These are phyloP conservation scores for Spisula subtruncata DNA, from an alignment of 2,888 invertebrate genomes.

Conservation along the genomic window DNA sequence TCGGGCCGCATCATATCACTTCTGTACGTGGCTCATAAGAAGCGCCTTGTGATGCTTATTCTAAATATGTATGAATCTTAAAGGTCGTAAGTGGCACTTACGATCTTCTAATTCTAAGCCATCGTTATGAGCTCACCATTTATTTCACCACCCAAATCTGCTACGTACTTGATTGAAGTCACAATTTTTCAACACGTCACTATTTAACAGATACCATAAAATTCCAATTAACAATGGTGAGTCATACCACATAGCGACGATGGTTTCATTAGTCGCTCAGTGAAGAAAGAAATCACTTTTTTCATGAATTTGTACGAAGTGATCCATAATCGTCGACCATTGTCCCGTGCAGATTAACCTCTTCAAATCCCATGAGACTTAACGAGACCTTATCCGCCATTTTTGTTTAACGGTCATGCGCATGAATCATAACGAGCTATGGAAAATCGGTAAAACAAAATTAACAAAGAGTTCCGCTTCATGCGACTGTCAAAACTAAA, in stretches of 20 bases:
- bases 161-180: too few relatives aligned
- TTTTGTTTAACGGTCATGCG: conserved; percentile 35
- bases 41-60: too few relatives aligned
- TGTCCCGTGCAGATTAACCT: conserved; percentile 20
- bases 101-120: too few relatives aligned
- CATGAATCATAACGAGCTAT: conserved; percentile 21
- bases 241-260: not conserved
- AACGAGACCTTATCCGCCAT: conserved; percentile 29
- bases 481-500: conserved; percentile 31
- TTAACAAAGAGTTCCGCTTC: not conserved
- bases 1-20: too few relatives aligned
- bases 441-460: conserved; percentile 32
- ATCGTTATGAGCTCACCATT: too few relatives aligned
- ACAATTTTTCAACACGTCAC: too few relatives aligned
- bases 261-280: not conserved
- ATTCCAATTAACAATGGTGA: not conserved
- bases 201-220: not conserved
- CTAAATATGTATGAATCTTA: too few relatives aligned
- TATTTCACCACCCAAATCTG: too few relatives aligned
- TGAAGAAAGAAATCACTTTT: not conserved
- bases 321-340: conserved; percentile 14
- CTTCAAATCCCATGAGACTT: conserved; percentile 18
- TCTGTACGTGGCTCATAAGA: too few relatives aligned
- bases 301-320: not conserved
- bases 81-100: too few relatives aligned